Base-by-base conservation (phyloP, 2,113 vertebrate species). In the Phaethornis superciliosus region DNA sequence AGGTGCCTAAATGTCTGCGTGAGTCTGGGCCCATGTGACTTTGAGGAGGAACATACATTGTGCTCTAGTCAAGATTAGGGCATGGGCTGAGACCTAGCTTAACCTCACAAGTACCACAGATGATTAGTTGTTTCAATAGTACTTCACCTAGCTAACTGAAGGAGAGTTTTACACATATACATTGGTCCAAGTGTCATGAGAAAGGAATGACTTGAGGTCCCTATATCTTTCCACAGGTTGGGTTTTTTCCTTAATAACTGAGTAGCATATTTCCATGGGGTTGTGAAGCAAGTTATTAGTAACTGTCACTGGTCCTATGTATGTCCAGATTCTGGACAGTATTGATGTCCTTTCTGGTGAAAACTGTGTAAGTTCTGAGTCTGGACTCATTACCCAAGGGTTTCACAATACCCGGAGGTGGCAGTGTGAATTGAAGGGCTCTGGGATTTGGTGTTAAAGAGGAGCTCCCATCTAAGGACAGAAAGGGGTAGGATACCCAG, bases 321-420 rank as follows among this genome's bases (percentile, higher is more conserved):
- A 23, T 69, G 15, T n/a, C 44, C 51, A 70, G 30, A 7, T 32
- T 69, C 27, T 89, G 49, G 62, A 3, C 35, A 27, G 15, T 47
- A 40, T 51, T 51, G 42, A 70, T 83, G 52, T 6, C 22, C 85
- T 68, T 27, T 42, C 40, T 82, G n/a, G 30, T 40, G n/a, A 89
- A 91, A 89, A 21, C 12, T 71, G 27, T 80, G 12, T 22, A 47
- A 63, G 5, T 33, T 16, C 75, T 68, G 67, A 68, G 47, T 63
- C 37, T 75, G 22, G 23, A 52, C 44, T 79, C 2, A 0, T 52
- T 54, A 33, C 44, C 35, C 9, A 6, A 0, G 2, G 7, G 14
- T 93, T 94, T 89, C 58, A 68, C n/a, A 89, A 40, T 22, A 16
- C 32, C 37, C 30, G 12, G 40, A 80, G 37, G 63, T 1, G 1